A percentile compares a stretch with the other conserved stretches of the same genome.
Evolutionary conservation across 2,113 vertebrate genomes (phyloP).

Genomic region (Pachyramphus minor): DNA sequence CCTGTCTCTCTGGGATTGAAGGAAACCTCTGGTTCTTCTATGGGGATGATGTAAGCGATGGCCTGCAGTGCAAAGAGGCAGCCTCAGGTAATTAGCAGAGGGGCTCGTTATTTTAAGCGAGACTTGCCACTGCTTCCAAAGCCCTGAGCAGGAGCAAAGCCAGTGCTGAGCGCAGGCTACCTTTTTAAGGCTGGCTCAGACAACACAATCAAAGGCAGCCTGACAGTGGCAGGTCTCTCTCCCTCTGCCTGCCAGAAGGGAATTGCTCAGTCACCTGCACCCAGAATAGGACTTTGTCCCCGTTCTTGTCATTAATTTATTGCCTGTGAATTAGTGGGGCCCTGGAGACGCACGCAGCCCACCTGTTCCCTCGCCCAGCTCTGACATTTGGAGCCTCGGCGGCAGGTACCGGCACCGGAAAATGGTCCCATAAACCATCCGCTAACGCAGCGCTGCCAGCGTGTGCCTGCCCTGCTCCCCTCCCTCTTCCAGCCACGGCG

Average conservation of each 20-base stretch:
- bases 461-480: neutral
- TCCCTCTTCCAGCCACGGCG: neutral
- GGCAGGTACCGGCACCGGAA: neutral
- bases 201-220: neutral
- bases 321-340: constrained; percentile 44
- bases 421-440: constrained; percentile 38
- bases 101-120: neutral
- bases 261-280: constrained; percentile 21
- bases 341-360: constrained; percentile 38
- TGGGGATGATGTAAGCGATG: neutral
- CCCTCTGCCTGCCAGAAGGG: neutral
- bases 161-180: fast-evolving
- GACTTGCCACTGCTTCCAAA: neutral
- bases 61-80: neutral
- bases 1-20: fast-evolving
- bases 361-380: constrained; percentile 50
- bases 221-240: neutral
- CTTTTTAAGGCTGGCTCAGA: neutral
- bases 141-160: neutral
- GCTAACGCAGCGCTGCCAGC: neutral
- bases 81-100: neutral
- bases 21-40: neutral
- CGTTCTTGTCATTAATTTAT: neutral
- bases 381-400: constrained; percentile 65
- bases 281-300: constrained; percentile 23